phyloP scores from a whole-genome alignment of 2,888 invertebrate genomes.

The Arge pagana region DNA sequence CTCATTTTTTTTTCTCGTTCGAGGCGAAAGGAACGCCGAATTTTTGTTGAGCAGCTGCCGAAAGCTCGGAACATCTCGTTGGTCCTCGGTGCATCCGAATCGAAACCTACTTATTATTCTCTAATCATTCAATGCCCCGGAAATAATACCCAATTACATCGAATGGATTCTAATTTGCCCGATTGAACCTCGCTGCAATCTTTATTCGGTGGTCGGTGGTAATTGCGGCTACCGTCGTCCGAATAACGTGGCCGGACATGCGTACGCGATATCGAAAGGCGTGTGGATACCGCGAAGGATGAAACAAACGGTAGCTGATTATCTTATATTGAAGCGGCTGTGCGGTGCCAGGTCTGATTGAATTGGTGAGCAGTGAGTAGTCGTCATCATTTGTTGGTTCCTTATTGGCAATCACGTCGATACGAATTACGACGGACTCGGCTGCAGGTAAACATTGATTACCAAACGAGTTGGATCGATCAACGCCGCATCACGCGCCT shows the following conservation, averaged over 20 bases:
- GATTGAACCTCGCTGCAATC: constrained; percentile 42
- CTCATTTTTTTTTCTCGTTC: too few relatives aligned
- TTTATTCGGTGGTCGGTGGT: constrained; percentile 35
- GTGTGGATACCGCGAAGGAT: constrained; percentile 7
- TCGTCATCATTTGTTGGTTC: constrained; percentile 16
- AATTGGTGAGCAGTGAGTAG: constrained; percentile 25
- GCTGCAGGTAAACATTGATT: constrained; percentile 24
- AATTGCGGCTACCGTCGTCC: constrained; percentile 42
- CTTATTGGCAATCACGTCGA: constrained; percentile 22
- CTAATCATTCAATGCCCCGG: constrained; percentile 43
- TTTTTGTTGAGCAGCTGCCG: too few relatives aligned
- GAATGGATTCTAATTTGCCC: constrained; percentile 51
- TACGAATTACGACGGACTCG: constrained; percentile 22
- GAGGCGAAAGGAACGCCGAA: too few relatives aligned
- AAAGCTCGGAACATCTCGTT: too few relatives aligned
- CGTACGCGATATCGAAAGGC: constrained; percentile 11
- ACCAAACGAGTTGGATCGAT: too few relatives aligned
- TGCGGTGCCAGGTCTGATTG: constrained; percentile 26
- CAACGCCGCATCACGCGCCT: too few relatives aligned
- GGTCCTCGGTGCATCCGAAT: too few relatives aligned
- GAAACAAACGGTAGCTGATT: constrained; percentile 44
- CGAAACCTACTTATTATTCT: too few relatives aligned
- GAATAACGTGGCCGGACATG: too few relatives aligned
- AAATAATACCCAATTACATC: constrained; percentile 51
- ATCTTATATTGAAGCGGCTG: constrained; percentile 40